A percentile compares a stretch with the other conserved stretches of the same genome.
Conservation (phyloP, 2,888 invertebrate genomes). For the Lottia scabra region DNA sequence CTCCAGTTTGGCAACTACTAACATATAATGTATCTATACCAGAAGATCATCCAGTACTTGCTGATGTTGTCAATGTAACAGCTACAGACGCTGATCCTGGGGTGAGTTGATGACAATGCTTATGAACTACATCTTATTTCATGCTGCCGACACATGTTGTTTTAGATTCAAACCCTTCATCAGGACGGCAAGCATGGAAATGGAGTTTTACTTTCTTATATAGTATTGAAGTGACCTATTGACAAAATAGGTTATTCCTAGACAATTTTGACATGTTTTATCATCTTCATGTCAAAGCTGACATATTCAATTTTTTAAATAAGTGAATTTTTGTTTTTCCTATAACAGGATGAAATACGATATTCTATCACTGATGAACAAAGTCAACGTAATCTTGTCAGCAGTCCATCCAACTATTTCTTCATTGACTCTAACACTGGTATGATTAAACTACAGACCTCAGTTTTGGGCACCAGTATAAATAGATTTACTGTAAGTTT, state of each 20-base stretch:
- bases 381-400: background rate
- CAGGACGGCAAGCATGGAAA: too few species aligned
- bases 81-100: conserved; percentile 43
- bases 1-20: background rate
- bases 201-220: too few species aligned
- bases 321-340: too few species aligned
- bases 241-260: too few species aligned
- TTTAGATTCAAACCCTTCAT: too few species aligned
- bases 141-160: too few species aligned
- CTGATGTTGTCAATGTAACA: conserved; percentile 33
- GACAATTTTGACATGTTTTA: too few species aligned
- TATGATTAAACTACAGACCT: background rate
- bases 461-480: background rate
- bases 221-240: too few species aligned
- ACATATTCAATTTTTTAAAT: too few species aligned
- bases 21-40: conserved; percentile 36
- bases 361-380: background rate
- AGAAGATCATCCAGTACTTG: conserved; percentile 35
- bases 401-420: background rate
- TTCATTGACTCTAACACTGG: background rate
- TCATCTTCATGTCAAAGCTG: too few species aligned
- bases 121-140: too few species aligned
- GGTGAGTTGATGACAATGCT: background rate
- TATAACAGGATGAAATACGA: too few species aligned
- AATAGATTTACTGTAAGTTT: background rate